Evolutionary conservation across 2,888 invertebrate genomes (phyloP).

Genomic region (Lottia gigantea): DNA sequence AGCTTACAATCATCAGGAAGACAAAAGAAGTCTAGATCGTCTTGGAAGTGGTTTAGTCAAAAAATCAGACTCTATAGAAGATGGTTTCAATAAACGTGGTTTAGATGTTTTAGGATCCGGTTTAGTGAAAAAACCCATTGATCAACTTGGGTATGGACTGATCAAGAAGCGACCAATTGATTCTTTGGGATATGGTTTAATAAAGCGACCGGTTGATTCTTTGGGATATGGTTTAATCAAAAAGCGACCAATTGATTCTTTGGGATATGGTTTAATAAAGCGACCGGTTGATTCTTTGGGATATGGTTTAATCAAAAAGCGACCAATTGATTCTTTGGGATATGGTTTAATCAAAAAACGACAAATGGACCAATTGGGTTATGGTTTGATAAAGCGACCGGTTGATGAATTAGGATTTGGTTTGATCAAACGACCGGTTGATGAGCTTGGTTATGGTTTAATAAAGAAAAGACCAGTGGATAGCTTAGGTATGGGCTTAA

Average conservation of each 20-base stretch:
- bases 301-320: conserved; percentile 17
- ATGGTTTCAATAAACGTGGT: conserved; percentile 11
- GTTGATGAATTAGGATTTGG: conserved; percentile 14
- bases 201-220: conserved; percentile 7
- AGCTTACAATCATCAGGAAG: background rate
- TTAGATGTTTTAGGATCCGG: conserved; percentile 13
- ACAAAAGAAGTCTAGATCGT: conserved; percentile 10
- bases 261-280: conserved; percentile 20
- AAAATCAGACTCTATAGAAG: conserved; percentile 11
- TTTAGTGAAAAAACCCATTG: conserved; percentile 15
- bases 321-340: conserved; percentile 16
- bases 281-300: conserved; percentile 12
- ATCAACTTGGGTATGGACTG: conserved; percentile 12
- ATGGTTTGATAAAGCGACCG: conserved; percentile 21
- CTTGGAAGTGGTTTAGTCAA: conserved; percentile 13
- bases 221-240: conserved; percentile 18
- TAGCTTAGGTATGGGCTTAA: conserved; percentile 12
- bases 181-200: conserved; percentile 14
- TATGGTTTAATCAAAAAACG: conserved; percentile 18
- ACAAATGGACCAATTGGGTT: conserved; percentile 12
- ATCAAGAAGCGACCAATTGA: conserved; percentile 12
- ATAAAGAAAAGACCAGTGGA: conserved; percentile 20
- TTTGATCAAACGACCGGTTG: conserved; percentile 11
- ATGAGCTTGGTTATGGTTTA: background rate
- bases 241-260: conserved; percentile 4